Conservation (phyloP, 2,113 vertebrate genomes). For the Tautogolabrus adspersus region DNA sequence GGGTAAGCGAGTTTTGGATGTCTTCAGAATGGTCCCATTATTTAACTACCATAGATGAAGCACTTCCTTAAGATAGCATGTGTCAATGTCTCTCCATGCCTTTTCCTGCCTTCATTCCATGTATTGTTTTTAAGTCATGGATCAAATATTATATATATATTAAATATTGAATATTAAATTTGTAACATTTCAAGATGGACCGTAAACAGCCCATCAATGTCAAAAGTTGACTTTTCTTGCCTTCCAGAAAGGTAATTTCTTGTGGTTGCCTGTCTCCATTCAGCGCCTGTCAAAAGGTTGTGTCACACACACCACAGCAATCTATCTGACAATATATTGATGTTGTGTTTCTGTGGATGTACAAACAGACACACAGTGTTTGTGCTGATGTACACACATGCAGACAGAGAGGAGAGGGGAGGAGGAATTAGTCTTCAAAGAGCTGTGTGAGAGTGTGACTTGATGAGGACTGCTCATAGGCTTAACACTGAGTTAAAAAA, state of each 20-base stretch:
- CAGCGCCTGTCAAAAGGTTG: conserved; percentile 33
- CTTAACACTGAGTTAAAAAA: not conserved
- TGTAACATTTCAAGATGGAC: too few species aligned
- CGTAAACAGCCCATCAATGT: too few species aligned
- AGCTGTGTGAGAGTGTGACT: conserved; percentile 11
- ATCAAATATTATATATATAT: not conserved
- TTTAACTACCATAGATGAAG: too few species aligned
- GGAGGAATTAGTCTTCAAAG: conserved; percentile 51
- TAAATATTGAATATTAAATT: too few species aligned
- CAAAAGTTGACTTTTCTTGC: not conserved
- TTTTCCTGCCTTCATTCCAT: not conserved
- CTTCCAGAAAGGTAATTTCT: conserved; percentile 23
- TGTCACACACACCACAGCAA: conserved; percentile 49
- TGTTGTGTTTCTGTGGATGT: conserved; percentile 35
- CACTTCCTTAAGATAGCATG: too few species aligned
- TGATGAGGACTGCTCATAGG: conserved; percentile 21
- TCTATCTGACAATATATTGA: conserved; percentile 63
- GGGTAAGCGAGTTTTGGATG: too few species aligned
- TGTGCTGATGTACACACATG: conserved; percentile 43
- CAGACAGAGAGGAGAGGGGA: conserved; percentile 6
- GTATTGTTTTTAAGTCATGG: conserved; percentile 14
- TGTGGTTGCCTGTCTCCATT: conserved; percentile 49
- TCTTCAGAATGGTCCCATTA: too few species aligned
- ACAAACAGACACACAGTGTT: too few species aligned
- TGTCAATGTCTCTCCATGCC: not conserved